A percentile compares a stretch with the other conserved stretches of the same genome.
Conservation (phyloP, 1,140 invertebrate genomes). For the Globodera rostochiensis region DNA sequence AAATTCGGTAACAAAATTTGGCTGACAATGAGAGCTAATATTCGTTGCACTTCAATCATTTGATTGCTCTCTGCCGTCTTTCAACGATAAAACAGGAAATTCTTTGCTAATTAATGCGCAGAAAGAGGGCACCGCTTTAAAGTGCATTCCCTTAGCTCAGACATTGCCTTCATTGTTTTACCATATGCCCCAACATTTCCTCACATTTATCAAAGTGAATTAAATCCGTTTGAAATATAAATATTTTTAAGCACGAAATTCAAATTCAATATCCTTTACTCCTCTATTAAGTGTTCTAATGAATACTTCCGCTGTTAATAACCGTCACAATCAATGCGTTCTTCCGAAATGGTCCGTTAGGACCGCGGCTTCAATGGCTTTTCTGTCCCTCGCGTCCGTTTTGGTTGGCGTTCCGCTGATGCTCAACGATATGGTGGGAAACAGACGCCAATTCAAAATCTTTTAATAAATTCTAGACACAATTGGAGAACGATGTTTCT, state of each 20-base stretch:
- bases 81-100: not conserved
- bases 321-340: not conserved
- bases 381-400: slow-evolving; percentile 25
- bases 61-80: not conserved
- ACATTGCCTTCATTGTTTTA: not conserved
- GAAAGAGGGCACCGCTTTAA: not conserved
- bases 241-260: too few species aligned
- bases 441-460: not conserved
- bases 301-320: too few species aligned
- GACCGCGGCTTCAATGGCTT: slow-evolving; percentile 14
- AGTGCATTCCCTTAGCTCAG: not conserved
- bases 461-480: not conserved
- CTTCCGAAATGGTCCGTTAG: not conserved
- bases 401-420: slow-evolving; percentile 36
- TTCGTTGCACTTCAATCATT: not conserved
- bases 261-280: not conserved
- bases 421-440: not conserved
- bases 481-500: slow-evolving; percentile 27
- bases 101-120: not conserved
- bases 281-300: not conserved
- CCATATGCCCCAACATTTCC: not conserved
- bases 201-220: too few species aligned
- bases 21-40: not conserved
- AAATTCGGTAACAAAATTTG: not conserved
- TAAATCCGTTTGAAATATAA: too few species aligned